Evolutionary conservation across 2,113 vertebrate species (phyloP).

Genomic region (Leptosomus discolor): DNA sequence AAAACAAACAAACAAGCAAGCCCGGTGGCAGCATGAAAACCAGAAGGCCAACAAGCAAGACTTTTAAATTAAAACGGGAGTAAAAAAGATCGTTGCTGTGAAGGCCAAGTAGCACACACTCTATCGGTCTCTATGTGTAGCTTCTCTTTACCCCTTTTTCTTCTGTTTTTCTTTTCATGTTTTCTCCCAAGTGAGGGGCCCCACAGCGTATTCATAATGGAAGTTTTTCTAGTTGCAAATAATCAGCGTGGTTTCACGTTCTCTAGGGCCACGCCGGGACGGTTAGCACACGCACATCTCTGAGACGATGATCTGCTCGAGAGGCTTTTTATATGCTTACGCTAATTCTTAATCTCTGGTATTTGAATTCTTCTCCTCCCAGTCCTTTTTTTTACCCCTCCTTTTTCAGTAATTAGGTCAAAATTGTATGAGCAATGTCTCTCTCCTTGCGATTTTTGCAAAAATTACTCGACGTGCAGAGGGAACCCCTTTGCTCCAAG

Average conservation of each 20-base stretch:
- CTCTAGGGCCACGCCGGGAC: accelerated
- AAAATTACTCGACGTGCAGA: accelerated
- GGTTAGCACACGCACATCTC: not conserved
- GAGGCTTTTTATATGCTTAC: accelerated
- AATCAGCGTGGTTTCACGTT: not conserved
- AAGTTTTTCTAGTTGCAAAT: not conserved
- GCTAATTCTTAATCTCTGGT: not conserved
- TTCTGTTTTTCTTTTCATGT: conserved; percentile 15
- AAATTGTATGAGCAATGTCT: not conserved
- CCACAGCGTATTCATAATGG: not conserved
- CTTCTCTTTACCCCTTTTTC: not conserved
- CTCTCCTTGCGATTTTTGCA: not conserved
- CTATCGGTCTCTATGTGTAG: not conserved
- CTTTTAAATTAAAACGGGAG: not conserved
- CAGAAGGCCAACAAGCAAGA: not conserved
- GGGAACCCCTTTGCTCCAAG: not conserved
- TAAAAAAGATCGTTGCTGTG: not conserved
- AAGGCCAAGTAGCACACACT: not conserved
- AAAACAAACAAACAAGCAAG: not conserved
- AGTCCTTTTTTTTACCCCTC: not conserved
- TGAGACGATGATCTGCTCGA: accelerated
- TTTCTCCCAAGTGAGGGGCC: conserved; percentile 12
- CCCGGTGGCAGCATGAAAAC: not conserved
- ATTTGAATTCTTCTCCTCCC: not conserved
- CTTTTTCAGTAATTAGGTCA: not conserved